Evolutionary conservation across 2,113 vertebrate species (phyloP), one percentile per base, ranked within the genome.

Genomic region (Brachypodius melanocephalos): DNA sequence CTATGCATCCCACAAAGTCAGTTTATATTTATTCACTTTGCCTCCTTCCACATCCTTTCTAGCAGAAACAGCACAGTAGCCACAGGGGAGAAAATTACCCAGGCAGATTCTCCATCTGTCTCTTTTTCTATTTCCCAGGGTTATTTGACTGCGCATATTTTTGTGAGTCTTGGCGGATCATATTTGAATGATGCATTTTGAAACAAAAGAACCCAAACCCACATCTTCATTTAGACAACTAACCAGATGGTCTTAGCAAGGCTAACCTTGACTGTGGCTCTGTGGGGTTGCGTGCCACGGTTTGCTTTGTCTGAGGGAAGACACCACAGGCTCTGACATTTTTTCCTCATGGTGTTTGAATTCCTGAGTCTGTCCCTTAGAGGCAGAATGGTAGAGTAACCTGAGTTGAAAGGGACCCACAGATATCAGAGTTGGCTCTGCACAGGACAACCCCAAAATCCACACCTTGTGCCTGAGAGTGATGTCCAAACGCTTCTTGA

Each of bases 41-140:
- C 28, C 36, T 96, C 67, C 49, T 68, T 95, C 43, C 45, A 38
- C 51, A 85, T 91, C 82, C 82, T 95, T 89, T 94, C 67, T 85
- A 94, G 82, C 82, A 93, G 91, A 93, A 96, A 71, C 59, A 93
- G 65, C 75, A 73, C 59, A 90, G 85, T 90, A 93, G 88, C 91
- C 95, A 95, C 90, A 90, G 85, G 91, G 89, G 90, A 97, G 88
- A 94, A 96, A 96, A 96, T 91, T 71, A 97, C 43, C 75, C 72
- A 86, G 82, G 73, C 82, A 90, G 71, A 85, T 82, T 88, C 90
- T 95, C 94, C 82, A 91, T 95, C 89, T 96, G 91, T 95, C 94
- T 94, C 78, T 88, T 86, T 88, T 93, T 89, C 93, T 91, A 2
- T 88, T 96, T 85, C 91, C 65, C 2, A 4, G 82, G 67, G 78